Evolutionary conservation across 2,797 vertebrate genomes (phyloP), one percentile per base, ranked within the genome.

Genomic region (Epinephelus malabaricus): DNA sequence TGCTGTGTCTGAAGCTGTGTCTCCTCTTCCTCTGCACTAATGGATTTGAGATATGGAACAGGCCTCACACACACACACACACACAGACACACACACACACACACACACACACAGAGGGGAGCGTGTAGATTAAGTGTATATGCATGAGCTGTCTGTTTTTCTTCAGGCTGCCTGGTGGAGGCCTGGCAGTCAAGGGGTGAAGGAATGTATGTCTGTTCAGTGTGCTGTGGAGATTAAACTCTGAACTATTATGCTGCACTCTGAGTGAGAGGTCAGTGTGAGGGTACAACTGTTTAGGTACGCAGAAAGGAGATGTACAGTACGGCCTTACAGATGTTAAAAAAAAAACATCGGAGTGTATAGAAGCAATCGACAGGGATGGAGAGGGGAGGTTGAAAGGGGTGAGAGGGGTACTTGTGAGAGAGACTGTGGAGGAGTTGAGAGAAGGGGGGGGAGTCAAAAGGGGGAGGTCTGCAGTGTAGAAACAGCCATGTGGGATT

Each of bases 401-500:
- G 80, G 83, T 79, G 79, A 86, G 49, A 40, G n/a, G 43, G 40
- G 72, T 15, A 30, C 74, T 72, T 76, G 51, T 70, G 73, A 82
- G 86, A 59, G 82, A 79, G 73, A 63, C 75, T 89, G 71, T 66
- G 69, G 84, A 80, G 82, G 84, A 86, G 83, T 80, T 73, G 60
- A 60, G 71, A 58, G 70, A 19, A 43, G 23, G 8, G 65, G 69
- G 50, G 80, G 82, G 76, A 43, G 82, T 79, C 73, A 76, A 61
- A 73, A 51, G 78, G 79, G 84, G 88, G 86, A 80, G 86, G 84
- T 85, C 83, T 91, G 89, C 84, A 92, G 90, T 92, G 90, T 90
- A 91, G 92, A 93, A 93, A 92, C 88, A 85, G 92, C 92, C 92
- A 94, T 95, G 92, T 94, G 94, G 94, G 94, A 95, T 94, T 94